Percentiles rank a stretch among this genome's conserved stretches.
These are phyloP conservation scores for Syngnathus floridae DNA, from an alignment of 2,113 vertebrate genomes.

Conservation along the genomic window DNA sequence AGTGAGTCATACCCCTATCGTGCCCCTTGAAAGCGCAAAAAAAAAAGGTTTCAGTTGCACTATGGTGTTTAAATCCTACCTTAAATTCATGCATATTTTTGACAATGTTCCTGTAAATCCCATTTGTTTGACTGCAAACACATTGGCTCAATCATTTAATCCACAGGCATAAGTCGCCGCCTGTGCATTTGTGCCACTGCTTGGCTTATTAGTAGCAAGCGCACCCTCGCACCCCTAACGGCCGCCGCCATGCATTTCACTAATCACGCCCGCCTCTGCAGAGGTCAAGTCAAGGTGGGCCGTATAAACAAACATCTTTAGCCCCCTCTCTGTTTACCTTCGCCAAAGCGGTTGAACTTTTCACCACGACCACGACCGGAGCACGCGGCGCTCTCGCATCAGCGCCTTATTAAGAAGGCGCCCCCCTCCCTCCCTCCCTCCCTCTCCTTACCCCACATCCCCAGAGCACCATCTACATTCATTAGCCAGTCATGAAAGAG, in stretches of 20 bases:
- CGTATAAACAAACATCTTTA: constrained; percentile 75
- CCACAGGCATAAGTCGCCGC: constrained; percentile 9
- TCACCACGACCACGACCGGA: constrained; percentile 43
- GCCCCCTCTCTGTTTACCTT: constrained; percentile 59
- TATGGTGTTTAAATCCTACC: neutral
- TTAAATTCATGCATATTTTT: constrained; percentile 9
- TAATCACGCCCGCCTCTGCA: constrained; percentile 60
- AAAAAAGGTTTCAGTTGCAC: neutral
- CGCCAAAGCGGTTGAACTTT: constrained; percentile 58
- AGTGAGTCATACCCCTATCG: neutral
- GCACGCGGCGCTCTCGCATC: constrained; percentile 42
- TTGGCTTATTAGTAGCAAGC: constrained; percentile 60
- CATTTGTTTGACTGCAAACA: constrained; percentile 38
- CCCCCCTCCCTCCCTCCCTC: constrained; percentile 25
- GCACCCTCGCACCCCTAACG: constrained; percentile 21
- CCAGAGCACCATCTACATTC: constrained; percentile 62
- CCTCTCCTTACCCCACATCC: neutral
- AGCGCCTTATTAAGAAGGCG: constrained; percentile 57
- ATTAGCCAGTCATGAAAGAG: constrained; percentile 62
- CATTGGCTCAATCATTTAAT: constrained; percentile 37
- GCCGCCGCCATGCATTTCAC: constrained; percentile 53
- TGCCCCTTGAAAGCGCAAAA: neutral
- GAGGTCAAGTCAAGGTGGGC: constrained; percentile 70
- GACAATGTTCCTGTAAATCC: constrained; percentile 14
- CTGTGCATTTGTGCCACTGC: constrained; percentile 16